Conservation (phyloP, 2,888 invertebrate species). For the Notodonta ziczac region DNA sequence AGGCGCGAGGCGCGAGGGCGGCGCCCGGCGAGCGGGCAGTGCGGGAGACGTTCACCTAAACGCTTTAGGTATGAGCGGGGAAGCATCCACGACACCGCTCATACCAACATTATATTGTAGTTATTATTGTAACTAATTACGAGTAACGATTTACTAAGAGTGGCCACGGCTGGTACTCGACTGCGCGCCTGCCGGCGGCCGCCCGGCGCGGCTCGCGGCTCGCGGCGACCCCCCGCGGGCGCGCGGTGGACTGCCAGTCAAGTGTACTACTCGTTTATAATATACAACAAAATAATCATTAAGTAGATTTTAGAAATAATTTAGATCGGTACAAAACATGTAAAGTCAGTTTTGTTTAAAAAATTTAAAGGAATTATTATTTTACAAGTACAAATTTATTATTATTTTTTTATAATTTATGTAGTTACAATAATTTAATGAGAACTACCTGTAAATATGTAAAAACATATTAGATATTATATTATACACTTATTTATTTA, state of each 20-base stretch:
- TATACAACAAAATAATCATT: slow-evolving; percentile 79
- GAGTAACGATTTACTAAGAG: slow-evolving; percentile 69
- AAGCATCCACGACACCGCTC: slow-evolving; percentile 83
- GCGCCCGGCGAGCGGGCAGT: slow-evolving; percentile 62
- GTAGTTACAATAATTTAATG: slow-evolving; percentile 74
- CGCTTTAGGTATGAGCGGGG: slow-evolving; percentile 84
- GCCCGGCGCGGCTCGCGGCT: slow-evolving; percentile 1
- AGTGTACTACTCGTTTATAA: slow-evolving; percentile 55
- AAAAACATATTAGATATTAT: slow-evolving; percentile 79
- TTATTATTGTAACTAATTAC: slow-evolving; percentile 79
- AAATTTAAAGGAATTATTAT: slow-evolving; percentile 61
- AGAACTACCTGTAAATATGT: slow-evolving; percentile 78
- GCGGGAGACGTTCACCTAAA: slow-evolving; percentile 77
- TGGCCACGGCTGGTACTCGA: slow-evolving; percentile 51
- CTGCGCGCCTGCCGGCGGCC: slow-evolving; percentile 16
- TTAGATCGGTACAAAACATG: slow-evolving; percentile 67
- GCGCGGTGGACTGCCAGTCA: slow-evolving; percentile 46
- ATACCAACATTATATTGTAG: slow-evolving; percentile 84
- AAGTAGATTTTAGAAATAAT: slow-evolving; percentile 75
- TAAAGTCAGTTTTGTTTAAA: slow-evolving; percentile 64
- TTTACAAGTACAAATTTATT: slow-evolving; percentile 80
- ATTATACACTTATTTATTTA: slow-evolving; percentile 81
- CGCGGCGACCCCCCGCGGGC: slow-evolving; percentile 17
- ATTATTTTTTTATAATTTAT: slow-evolving; percentile 70
- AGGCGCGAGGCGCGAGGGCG: slow-evolving; percentile 6